Percentiles rank a stretch among this genome's conserved stretches.
phyloP scores from a whole-genome alignment of 2,797 vertebrate species.

The Loris lydekkerianus region DNA sequence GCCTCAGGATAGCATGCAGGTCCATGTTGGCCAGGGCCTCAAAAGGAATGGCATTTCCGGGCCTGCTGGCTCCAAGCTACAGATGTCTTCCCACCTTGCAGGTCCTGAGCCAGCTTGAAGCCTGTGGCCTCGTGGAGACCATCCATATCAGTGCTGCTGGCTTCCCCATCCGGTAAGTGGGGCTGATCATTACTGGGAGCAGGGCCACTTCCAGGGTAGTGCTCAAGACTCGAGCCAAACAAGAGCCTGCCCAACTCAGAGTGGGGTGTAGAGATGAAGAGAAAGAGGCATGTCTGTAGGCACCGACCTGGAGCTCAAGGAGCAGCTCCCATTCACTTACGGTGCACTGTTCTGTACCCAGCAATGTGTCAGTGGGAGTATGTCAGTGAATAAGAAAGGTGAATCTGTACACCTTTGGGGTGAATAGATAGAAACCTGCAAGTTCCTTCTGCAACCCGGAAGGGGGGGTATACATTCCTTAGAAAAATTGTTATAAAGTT shows the following conservation, averaged over 20 bases:
- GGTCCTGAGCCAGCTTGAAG: constrained; percentile 96
- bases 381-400: background rate
- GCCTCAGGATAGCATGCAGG: background rate
- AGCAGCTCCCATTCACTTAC: background rate
- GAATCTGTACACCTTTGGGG: background rate
- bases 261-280: background rate
- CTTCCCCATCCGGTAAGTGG: constrained; percentile 95
- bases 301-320: background rate
- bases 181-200: background rate
- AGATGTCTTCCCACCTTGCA: constrained; percentile 80
- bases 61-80: background rate
- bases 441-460: too few species aligned
- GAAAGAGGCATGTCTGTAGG: background rate
- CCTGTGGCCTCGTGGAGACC: constrained; percentile 98
- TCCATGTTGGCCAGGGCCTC: background rate
- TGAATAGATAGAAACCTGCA: too few species aligned
- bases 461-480: background rate
- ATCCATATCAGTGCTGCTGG: constrained; percentile 98
- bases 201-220: background rate
- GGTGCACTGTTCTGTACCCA: background rate
- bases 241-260: background rate
- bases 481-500: background rate
- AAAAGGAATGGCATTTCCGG: background rate
- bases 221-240: background rate
- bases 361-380: background rate